phyloP scores from a whole-genome alignment of 2,113 vertebrate species.

The Pantherophis guttatus region DNA sequence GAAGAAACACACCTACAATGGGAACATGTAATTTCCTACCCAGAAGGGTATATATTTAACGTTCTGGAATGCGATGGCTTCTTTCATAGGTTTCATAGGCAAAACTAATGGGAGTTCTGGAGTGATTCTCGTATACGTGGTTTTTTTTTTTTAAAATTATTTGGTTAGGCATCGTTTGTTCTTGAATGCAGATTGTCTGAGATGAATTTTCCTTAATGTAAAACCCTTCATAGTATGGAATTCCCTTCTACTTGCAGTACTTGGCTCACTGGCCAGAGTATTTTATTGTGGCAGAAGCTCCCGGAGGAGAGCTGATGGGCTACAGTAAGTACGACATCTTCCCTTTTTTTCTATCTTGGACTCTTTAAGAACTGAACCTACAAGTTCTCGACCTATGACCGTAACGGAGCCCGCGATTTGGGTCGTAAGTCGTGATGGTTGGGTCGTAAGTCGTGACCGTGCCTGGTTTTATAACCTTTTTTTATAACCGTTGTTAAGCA shows the following conservation, averaged over 20 bases:
- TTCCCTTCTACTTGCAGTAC: constrained; percentile 95
- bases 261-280: constrained; percentile 98
- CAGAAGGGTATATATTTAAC: not conserved
- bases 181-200: not conserved
- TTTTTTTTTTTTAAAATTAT: no score
- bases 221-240: constrained; percentile 80
- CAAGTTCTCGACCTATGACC: not conserved
- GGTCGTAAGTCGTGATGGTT: no score
- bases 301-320: constrained; percentile 94
- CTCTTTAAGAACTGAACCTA: not conserved
- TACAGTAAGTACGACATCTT: constrained; percentile 81
- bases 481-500: no score
- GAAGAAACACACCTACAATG: no score
- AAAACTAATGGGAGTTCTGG: not conserved
- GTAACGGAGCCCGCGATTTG: no score
- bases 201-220: constrained; percentile 64
- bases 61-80: not conserved
- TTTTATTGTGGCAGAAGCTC: constrained; percentile 93
- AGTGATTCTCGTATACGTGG: not conserved
- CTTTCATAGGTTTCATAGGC: not conserved
- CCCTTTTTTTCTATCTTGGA: not conserved
- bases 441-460: no score
- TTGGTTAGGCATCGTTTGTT: not conserved
- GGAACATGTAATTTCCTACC: no score
- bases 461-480: no score